Base-by-base conservation (phyloP, 1,140 invertebrate genomes). In the Drosophila chauvacae region DNA sequence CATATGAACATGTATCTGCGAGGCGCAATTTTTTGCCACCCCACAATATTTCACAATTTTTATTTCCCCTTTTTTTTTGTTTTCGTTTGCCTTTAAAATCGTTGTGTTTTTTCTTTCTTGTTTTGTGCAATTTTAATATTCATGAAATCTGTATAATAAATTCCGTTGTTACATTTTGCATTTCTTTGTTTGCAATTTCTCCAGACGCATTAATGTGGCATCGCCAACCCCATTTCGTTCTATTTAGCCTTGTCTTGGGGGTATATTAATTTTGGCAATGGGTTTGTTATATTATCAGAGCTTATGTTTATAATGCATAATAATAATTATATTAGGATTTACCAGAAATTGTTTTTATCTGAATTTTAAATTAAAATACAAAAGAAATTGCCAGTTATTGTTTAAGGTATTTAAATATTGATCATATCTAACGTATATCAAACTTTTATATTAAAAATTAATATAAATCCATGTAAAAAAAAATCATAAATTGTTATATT, bases 21-120 rank as follows among this genome's bases (percentile, higher is more conserved):
- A 61, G 42, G 61, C 65, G 61, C 65, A 69, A 35, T 69, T 66
- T 69, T 47, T 39, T 37, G 23, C 33, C 59, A 63, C 35, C 66
- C 47, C 37, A 72, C 14, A 48, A 57, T 71, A 71, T 71, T 72
- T 72, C 66, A 59, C 66, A 72, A 72, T 72, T 71, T 72, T 71
- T 71, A 66, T 51, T 47, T n/a, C 3, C 0, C 6, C 6, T 35
- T 18, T 70, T 48, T 55, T 23, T 18, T 33, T 4, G 10, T 6
- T 11, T 14, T 41, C 16, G 26, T 71, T 51, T 50, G 55, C 37
- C 39, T 35, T 42, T 16, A 30, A n/a, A 14, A 16, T 64, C 18
- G 59, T 71, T 58, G 16, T 16, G 9, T 47, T 47, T n/a, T 47
- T 63, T 18, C 11, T 3, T 2, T 47, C 13, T 23, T 10, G 14